Percentiles rank a stretch among this genome's conserved stretches.
Evolutionary conservation across 2,888 invertebrate genomes (phyloP).

Genomic region (Nebria salina): DNA sequence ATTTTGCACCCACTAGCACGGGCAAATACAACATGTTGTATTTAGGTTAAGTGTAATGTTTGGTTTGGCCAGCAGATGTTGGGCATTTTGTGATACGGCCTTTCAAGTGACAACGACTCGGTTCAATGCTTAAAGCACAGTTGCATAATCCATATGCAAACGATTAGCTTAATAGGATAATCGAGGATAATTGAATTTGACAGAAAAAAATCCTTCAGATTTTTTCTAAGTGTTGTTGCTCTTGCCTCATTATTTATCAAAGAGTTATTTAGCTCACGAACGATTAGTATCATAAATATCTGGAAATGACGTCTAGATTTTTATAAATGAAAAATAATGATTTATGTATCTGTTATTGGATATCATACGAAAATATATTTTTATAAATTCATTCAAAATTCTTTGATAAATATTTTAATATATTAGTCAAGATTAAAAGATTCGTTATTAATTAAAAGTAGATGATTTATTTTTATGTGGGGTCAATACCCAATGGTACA

Average conservation of each 20-base stretch:
- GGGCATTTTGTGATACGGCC: neutral
- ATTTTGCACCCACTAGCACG: conserved; percentile 26
- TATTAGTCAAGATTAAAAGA: neutral
- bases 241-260: conserved; percentile 13
- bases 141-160: neutral
- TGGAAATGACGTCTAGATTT: conserved; percentile 19
- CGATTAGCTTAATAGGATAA: neutral
- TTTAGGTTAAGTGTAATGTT: conserved; percentile 38
- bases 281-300: conserved; percentile 26
- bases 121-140: neutral
- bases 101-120: neutral
- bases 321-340: neutral
- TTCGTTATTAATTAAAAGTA: neutral
- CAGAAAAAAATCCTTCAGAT: neutral
- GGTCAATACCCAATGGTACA: neutral
- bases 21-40: conserved; percentile 6
- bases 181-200: neutral
- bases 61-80: conserved; percentile 18
- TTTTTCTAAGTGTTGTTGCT: conserved; percentile 17
- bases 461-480: neutral
- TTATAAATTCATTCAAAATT: neutral
- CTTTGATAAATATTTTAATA: neutral
- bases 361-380: neutral
- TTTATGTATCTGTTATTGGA: neutral
- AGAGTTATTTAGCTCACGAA: conserved; percentile 41